phyloP scores from a whole-genome alignment of 2,888 invertebrate genomes.

The Halictus quadricinctus region DNA sequence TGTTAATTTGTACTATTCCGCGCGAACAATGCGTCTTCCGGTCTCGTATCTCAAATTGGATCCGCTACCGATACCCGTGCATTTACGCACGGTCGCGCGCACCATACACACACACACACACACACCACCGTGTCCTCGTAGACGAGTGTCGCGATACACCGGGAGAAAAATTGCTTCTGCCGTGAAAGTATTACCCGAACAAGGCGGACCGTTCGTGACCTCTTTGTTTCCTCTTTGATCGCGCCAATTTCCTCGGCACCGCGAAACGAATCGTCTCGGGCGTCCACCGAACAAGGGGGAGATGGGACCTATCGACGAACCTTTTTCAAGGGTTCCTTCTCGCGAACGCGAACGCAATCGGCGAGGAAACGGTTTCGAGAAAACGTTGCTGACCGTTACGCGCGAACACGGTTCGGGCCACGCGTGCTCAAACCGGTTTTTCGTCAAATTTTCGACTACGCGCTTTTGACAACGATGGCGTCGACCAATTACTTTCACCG shows the following conservation, averaged over 20 bases:
- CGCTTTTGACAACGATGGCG: conserved; percentile 46
- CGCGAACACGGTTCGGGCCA: not conserved
- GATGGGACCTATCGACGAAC: not conserved
- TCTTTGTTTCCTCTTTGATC: not conserved
- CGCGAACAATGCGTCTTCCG: conserved; percentile 70
- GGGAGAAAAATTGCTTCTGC: not conserved
- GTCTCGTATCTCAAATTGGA: conserved; percentile 71
- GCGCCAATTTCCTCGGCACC: not conserved
- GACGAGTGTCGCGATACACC: not conserved
- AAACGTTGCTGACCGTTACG: not conserved
- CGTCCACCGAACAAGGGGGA: not conserved
- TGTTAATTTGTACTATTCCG: conserved; percentile 73
- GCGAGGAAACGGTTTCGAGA: not conserved
- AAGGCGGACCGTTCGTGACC: not conserved
- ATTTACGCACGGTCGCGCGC: conserved; percentile 28
- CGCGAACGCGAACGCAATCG: not conserved
- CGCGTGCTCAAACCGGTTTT: conserved; percentile 62
- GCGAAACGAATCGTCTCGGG: not conserved
- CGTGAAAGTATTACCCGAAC: not conserved
- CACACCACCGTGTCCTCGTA: not conserved
- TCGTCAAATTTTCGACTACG: conserved; percentile 54
- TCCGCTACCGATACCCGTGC: conserved; percentile 61
- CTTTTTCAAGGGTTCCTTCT: not conserved
- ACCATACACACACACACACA: not conserved
- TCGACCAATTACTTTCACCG: conserved; percentile 43